Percentiles rank a stretch among this genome's conserved stretches.
Evolutionary conservation across 1,140 invertebrate genomes (phyloP).

Genomic region (Lysiphlebus fabarum): DNA sequence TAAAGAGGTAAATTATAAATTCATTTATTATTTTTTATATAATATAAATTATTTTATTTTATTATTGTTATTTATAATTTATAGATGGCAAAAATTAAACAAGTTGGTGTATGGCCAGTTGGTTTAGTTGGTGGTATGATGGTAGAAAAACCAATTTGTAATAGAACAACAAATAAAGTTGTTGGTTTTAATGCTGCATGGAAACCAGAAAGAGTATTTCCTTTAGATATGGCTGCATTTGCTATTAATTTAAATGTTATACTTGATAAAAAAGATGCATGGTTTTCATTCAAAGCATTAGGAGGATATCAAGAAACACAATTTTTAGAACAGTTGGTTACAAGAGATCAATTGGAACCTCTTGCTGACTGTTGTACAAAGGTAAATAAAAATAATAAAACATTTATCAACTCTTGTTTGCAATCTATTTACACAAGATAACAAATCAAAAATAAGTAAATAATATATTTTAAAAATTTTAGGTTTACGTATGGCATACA

Average conservation of each 20-base stretch:
- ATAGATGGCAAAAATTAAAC: conserved; percentile 76
- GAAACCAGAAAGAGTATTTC: conserved; percentile 87
- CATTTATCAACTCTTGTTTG: not conserved
- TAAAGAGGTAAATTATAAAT: conserved; percentile 66
- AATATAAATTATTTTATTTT: conserved; percentile 1
- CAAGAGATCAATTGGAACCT: conserved; percentile 75
- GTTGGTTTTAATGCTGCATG: conserved; percentile 80
- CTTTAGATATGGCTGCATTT: conserved; percentile 98
- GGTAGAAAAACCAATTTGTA: conserved; percentile 78
- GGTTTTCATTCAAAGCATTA: conserved; percentile 79
- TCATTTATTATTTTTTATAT: not conserved
- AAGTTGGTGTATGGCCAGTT: conserved; percentile 96
- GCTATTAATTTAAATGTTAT: conserved; percentile 85
- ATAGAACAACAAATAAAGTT: conserved; percentile 67
- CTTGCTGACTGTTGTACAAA: conserved; percentile 86
- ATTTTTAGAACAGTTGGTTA: conserved; percentile 79
- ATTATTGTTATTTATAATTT: conserved; percentile 19
- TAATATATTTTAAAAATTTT: conserved; percentile 24
- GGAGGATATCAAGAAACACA: conserved; percentile 91
- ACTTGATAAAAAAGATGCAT: conserved; percentile 70
- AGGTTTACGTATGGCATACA: conserved; percentile 96
- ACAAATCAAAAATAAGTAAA: conserved; percentile 9
- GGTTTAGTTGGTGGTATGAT: conserved; percentile 88
- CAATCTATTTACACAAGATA: not conserved
- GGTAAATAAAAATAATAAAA: conserved; percentile 49